Evolutionary conservation across 2,888 invertebrate genomes (phyloP).

Genomic region (Cheilosia grossa): DNA sequence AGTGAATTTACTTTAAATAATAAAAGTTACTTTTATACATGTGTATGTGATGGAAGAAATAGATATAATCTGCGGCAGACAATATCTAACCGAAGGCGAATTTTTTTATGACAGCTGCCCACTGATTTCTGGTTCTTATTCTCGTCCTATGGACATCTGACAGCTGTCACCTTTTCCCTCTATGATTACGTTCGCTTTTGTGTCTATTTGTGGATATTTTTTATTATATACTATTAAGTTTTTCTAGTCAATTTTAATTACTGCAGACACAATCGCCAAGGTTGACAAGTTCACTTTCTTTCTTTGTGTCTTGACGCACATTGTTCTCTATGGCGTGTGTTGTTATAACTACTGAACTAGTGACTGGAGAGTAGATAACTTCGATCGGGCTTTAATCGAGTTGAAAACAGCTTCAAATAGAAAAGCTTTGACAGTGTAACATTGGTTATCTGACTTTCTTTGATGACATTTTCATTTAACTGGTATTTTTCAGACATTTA

Average conservation of each 20-base stretch:
- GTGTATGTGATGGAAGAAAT: neutral
- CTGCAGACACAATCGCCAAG: conserved; percentile 48
- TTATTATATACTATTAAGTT: neutral
- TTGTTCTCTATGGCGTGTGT: conserved; percentile 21
- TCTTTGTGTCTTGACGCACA: conserved; percentile 16
- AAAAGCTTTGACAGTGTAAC: too few species aligned
- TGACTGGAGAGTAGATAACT: too few species aligned
- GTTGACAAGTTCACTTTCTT: conserved; percentile 69
- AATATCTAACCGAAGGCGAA: conserved; percentile 21
- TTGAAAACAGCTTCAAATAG: too few species aligned
- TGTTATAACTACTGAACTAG: neutral
- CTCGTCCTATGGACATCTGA: conserved; percentile 40
- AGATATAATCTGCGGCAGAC: neutral
- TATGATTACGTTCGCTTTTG: conserved; percentile 20
- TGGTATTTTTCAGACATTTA: too few species aligned
- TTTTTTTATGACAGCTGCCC: conserved; percentile 33
- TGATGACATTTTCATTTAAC: too few species aligned
- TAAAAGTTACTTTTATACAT: conserved; percentile 23
- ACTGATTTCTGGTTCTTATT: conserved; percentile 36
- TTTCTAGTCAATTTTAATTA: conserved; percentile 31
- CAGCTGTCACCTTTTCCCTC: conserved; percentile 55
- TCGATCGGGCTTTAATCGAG: too few species aligned
- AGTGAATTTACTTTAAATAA: conserved; percentile 43
- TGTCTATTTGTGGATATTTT: neutral
- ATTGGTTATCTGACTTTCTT: too few species aligned